A percentile compares a stretch with the other conserved stretches of the same genome.
Evolutionary conservation across 2,888 invertebrate genomes (phyloP).

Genomic region (Agrochola circellaris): DNA sequence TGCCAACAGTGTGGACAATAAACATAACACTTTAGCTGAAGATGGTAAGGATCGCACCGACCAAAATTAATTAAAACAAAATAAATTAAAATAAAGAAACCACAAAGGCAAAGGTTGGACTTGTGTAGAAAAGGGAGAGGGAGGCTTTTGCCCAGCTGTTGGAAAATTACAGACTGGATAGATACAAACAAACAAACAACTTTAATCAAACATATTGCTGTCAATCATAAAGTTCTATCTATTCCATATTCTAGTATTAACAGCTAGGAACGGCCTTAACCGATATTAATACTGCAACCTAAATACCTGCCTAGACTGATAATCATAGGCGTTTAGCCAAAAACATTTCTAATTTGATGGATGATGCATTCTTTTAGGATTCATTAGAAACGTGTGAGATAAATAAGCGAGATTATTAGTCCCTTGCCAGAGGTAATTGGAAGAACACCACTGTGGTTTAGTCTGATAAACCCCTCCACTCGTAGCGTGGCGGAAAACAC

Average conservation of each 20-base stretch:
- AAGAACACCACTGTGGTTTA: background rate
- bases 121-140: too few species aligned
- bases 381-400: slow-evolving; percentile 3
- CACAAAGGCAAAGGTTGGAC: too few species aligned
- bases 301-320: slow-evolving; percentile 32
- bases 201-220: too few species aligned
- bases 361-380: slow-evolving; percentile 31
- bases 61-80: too few species aligned
- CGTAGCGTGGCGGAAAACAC: too few species aligned
- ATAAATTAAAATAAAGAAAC: too few species aligned
- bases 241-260: background rate
- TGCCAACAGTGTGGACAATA: background rate
- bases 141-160: too few species aligned
- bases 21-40: background rate
- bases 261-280: slow-evolving; percentile 3
- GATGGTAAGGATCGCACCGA: too few species aligned
- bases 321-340: slow-evolving; percentile 42
- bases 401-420: background rate
- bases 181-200: too few species aligned
- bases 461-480: too few species aligned
- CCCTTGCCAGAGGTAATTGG: background rate
- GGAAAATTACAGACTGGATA: too few species aligned
- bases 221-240: too few species aligned
- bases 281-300: slow-evolving; percentile 24
- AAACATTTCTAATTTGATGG: slow-evolving; percentile 39